These are phyloP conservation scores for Pituophis catenifer DNA, from an alignment of 2,113 vertebrate species.

Conservation along the genomic window DNA sequence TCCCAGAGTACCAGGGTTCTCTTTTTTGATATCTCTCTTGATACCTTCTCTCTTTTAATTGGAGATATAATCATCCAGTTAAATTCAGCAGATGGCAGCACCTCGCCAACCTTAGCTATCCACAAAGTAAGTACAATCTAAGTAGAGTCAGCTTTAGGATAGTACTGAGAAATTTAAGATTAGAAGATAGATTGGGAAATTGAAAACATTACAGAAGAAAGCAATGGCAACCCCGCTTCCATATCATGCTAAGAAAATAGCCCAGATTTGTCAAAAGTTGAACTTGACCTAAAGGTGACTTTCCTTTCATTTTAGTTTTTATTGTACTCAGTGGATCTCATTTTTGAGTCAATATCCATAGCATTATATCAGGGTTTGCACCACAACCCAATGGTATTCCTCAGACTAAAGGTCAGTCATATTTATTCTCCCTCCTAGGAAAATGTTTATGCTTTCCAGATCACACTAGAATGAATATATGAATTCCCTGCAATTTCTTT, in stretches of 20 bases:
- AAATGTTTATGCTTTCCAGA: background rate
- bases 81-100: background rate
- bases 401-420: background rate
- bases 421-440: background rate
- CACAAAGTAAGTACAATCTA: background rate
- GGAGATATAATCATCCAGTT: background rate
- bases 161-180: background rate
- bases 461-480: background rate
- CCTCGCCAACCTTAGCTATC: background rate
- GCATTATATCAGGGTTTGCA: background rate
- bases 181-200: background rate
- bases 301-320: background rate
- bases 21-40: background rate
- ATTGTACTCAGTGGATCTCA: no score
- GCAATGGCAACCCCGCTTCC: background rate
- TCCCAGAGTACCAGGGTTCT: background rate
- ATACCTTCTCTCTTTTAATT: background rate
- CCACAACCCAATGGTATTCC: background rate
- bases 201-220: background rate
- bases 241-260: background rate
- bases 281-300: background rate
- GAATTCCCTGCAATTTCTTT: background rate
- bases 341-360: background rate
- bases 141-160: background rate
- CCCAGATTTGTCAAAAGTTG: background rate